Conservation (phyloP, 2,797 vertebrate species). For the Pipistrellus pygmaeus region DNA sequence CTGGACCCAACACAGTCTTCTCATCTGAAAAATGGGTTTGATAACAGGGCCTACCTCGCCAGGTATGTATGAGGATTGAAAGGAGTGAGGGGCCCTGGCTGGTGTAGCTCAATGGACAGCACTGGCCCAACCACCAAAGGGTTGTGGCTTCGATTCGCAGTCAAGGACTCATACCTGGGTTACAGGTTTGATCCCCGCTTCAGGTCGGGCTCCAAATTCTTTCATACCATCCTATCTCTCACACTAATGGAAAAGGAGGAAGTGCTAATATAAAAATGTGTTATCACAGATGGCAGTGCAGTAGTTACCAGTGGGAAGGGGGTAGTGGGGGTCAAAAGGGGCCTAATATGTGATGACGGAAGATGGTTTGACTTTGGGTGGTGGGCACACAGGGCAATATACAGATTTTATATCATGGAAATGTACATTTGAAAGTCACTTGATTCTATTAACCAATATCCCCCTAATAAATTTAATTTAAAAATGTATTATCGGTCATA, state of each 20-base stretch:
- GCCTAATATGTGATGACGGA: not conserved
- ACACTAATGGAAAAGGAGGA: not conserved
- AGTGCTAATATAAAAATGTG: not conserved
- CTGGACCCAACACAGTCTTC: not conserved
- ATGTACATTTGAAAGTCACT: not conserved
- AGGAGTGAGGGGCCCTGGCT: not conserved
- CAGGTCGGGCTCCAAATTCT: not conserved
- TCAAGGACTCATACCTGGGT: too few relatives aligned
- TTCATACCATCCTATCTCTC: not conserved
- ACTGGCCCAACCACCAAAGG: too few relatives aligned
- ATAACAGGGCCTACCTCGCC: not conserved
- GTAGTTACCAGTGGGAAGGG: not conserved
- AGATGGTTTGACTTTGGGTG: not conserved
- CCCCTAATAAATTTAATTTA: not conserved
- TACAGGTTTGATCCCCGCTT: too few relatives aligned
- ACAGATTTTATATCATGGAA: not conserved
- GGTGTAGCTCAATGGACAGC: too few relatives aligned
- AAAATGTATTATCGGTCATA: not conserved
- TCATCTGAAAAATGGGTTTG: constrained; percentile 30
- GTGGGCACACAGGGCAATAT: not conserved
- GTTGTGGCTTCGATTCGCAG: too few relatives aligned
- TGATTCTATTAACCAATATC: not conserved
- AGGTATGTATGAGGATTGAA: not conserved
- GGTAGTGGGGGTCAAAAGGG: not conserved
- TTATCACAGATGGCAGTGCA: not conserved